These are phyloP conservation scores for Puma concolor DNA, from an alignment of 2,113 vertebrate genomes.

Conservation along the genomic window DNA sequence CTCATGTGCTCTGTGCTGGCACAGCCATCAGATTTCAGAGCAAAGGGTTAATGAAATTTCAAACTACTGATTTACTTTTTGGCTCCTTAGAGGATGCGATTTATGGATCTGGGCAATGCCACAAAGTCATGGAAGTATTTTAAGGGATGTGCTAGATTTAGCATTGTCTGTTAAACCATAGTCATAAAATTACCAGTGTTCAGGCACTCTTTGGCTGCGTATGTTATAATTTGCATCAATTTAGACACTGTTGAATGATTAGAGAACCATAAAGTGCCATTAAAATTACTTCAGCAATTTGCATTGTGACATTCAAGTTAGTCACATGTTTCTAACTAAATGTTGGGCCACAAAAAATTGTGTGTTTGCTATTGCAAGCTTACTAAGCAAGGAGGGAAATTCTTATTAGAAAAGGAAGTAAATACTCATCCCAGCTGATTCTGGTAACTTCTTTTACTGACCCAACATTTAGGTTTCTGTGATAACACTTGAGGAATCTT, in stretches of 20 bases:
- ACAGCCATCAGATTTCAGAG: neutral
- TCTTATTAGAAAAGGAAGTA: neutral
- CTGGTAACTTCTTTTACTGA: neutral
- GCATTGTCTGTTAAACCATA: neutral
- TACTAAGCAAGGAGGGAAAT: neutral
- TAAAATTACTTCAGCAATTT: neutral
- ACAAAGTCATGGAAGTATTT: slow-evolving; percentile 22
- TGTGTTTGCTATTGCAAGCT: neutral
- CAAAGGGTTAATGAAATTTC: slow-evolving; percentile 9
- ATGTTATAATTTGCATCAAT: slow-evolving; percentile 37
- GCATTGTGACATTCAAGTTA: neutral
- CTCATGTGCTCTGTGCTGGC: neutral
- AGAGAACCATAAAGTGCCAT: neutral
- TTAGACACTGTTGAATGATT: slow-evolving; percentile 20
- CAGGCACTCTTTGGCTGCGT: neutral
- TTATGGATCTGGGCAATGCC: neutral
- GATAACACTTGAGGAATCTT: neutral
- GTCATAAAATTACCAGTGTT: neutral
- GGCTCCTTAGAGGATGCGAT: neutral
- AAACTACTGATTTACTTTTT: neutral
- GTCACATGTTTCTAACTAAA: neutral
- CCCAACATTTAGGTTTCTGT: neutral
- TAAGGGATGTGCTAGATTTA: neutral
- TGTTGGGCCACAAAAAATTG: neutral
- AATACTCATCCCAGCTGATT: neutral